These are phyloP conservation scores for Spilogale gracilis DNA, from an alignment of 2,113 vertebrate species.

Conservation along the genomic window DNA sequence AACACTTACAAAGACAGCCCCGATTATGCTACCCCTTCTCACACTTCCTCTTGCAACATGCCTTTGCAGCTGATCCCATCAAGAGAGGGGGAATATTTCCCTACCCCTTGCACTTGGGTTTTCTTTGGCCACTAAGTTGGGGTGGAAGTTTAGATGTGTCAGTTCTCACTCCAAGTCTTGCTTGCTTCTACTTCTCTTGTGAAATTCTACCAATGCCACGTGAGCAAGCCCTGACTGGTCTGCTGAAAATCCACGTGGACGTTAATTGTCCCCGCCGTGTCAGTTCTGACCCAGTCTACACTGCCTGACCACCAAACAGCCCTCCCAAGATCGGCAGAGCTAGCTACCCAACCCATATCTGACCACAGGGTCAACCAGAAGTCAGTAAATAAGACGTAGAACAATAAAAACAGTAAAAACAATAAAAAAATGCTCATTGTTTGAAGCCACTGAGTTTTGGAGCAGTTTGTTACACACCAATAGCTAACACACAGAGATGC, in stretches of 20 bases:
- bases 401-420: no score
- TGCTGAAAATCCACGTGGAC: neutral
- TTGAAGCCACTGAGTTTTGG: slow-evolving; percentile 8
- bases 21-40: neutral
- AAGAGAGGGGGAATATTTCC: neutral
- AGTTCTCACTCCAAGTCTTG: neutral
- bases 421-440: neutral
- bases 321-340: neutral
- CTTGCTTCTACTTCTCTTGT: neutral
- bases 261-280: neutral
- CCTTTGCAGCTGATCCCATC: neutral
- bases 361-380: neutral
- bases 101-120: neutral
- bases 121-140: neutral
- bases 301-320: neutral
- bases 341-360: neutral
- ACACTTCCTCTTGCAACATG: neutral
- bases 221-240: neutral
- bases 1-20: neutral
- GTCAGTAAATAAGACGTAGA: neutral
- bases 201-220: neutral
- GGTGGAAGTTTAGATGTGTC: neutral
- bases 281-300: neutral
- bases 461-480: neutral
- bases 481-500: neutral